Conservation (phyloP, 2,888 invertebrate species). For the Dastarcus helophoroides region DNA sequence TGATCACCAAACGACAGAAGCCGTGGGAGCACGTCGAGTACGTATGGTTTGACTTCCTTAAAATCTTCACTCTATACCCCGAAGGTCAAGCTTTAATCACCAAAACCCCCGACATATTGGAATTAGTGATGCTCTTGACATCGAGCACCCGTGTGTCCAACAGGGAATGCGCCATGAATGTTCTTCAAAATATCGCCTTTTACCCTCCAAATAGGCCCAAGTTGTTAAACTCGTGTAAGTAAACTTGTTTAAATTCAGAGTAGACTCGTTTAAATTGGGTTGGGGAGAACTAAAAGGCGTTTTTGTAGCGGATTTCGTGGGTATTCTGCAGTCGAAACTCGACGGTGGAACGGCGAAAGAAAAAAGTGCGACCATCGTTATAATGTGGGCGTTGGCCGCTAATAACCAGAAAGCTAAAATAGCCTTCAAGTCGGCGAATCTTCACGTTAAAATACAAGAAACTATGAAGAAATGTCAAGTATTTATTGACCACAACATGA, state of each 20-base stretch:
- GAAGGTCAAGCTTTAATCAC: slow-evolving; percentile 44
- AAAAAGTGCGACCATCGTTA: slow-evolving; percentile 39
- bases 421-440: slow-evolving; percentile 40
- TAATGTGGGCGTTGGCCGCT: slow-evolving; percentile 55
- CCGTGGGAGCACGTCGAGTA: slow-evolving; percentile 43
- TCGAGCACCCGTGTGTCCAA: slow-evolving; percentile 22
- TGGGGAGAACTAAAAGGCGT: slow-evolving; percentile 4
- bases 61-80: slow-evolving; percentile 40
- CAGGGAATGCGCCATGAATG: slow-evolving; percentile 35
- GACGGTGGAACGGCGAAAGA: slow-evolving; percentile 36
- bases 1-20: slow-evolving; percentile 40
- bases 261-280: too few species aligned
- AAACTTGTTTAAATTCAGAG: slow-evolving; percentile 6
- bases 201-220: slow-evolving; percentile 42
- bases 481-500: slow-evolving; percentile 25
- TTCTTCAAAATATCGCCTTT: slow-evolving; percentile 45
- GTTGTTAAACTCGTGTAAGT: slow-evolving; percentile 40
- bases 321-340: slow-evolving; percentile 37
- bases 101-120: slow-evolving; percentile 35
- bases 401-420: slow-evolving; percentile 58
- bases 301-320: slow-evolving; percentile 41
- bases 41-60: slow-evolving; percentile 42
- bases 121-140: slow-evolving; percentile 31
- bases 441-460: slow-evolving; percentile 39
- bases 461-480: slow-evolving; percentile 36